These are phyloP conservation scores for Lepidocyrtoides sp. DNA, from an alignment of 2,888 invertebrate species.

Conservation along the genomic window DNA sequence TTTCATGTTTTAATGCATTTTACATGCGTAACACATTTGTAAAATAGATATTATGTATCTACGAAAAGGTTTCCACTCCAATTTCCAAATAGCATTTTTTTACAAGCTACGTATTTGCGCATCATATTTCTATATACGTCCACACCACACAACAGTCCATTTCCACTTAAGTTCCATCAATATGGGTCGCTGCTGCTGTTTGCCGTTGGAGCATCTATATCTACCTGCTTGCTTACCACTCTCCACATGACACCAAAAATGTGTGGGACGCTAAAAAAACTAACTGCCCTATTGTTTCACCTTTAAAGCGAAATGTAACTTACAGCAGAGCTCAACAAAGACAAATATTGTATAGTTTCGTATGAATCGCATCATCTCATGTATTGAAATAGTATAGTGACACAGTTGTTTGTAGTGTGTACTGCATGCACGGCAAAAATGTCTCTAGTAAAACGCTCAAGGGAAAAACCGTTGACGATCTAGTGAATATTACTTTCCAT, in stretches of 20 bases:
- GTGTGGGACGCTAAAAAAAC: slow-evolving; percentile 18
- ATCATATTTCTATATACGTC: too few relatives aligned
- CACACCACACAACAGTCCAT: neutral
- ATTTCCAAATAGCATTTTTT: neutral
- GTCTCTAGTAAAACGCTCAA: neutral
- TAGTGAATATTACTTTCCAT: slow-evolving; percentile 14
- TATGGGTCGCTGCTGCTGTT: slow-evolving; percentile 1
- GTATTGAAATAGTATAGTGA: too few relatives aligned
- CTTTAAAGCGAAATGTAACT: neutral
- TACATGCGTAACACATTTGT: neutral
- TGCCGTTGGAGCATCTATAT: neutral
- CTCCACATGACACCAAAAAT: neutral
- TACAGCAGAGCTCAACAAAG: neutral
- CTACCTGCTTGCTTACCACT: neutral
- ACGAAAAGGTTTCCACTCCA: neutral
- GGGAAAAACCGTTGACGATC: slow-evolving; percentile 22
- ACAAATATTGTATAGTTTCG: neutral
- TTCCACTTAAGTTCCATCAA: neutral
- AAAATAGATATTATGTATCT: neutral
- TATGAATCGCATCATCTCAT: neutral
- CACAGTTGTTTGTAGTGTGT: too few relatives aligned
- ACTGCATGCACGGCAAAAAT: too few relatives aligned
- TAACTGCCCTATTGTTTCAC: neutral
- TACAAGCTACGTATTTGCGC: neutral
- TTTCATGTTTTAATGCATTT: too few relatives aligned